These are phyloP conservation scores for Hypselothyrea guttata DNA, from an alignment of 2,888 invertebrate species.

Conservation along the genomic window DNA sequence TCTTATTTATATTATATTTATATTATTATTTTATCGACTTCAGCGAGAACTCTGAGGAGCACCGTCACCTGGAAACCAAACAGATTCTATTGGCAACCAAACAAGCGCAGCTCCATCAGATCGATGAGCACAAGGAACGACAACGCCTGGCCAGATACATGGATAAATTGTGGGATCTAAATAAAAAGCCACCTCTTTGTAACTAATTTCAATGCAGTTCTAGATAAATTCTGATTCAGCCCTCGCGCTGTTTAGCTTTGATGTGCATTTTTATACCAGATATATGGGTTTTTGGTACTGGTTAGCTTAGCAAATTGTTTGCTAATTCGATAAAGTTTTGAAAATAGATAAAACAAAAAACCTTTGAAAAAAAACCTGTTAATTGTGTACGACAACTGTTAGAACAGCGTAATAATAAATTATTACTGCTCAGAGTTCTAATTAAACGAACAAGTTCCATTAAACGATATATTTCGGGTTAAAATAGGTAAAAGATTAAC, in stretches of 20 bases:
- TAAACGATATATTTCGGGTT: background rate
- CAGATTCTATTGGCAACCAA: constrained; percentile 56
- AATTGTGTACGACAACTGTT: no score
- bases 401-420: no score
- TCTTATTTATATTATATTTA: background rate
- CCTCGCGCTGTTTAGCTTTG: no score
- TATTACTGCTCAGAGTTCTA: background rate
- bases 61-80: constrained; percentile 61
- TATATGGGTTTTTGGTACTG: no score
- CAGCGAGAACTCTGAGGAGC: constrained; percentile 56
- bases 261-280: no score
- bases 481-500: background rate
- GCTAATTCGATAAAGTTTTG: background rate
- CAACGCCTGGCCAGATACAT: constrained; percentile 36
- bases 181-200: background rate
- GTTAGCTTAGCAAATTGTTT: no score
- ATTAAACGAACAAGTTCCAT: background rate
- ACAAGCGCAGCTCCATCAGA: constrained; percentile 58
- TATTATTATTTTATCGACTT: background rate
- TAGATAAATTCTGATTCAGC: no score
- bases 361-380: no score
- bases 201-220: background rate
- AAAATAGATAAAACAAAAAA: no score
- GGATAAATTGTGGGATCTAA: constrained; percentile 45
- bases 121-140: constrained; percentile 45